phyloP scores from a whole-genome alignment of 2,888 invertebrate genomes.

The Stenodema calcarata region DNA sequence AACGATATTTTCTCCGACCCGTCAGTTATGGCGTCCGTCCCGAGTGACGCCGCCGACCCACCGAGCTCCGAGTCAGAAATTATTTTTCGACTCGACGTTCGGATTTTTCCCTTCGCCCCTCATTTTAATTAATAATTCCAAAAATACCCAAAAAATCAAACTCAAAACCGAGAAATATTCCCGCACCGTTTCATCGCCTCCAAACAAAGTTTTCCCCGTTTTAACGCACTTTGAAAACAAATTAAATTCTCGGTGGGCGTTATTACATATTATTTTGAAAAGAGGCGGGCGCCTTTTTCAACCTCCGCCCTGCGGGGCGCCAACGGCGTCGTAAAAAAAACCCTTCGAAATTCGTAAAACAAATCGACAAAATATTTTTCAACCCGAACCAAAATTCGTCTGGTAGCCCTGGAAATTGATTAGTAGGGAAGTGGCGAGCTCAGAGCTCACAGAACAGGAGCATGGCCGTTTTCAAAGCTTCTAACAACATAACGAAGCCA shows the following conservation, averaged over 20 bases:
- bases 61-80: background rate
- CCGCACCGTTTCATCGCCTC: background rate
- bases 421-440: background rate
- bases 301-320: slow-evolving; percentile 22
- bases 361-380: background rate
- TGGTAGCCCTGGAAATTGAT: background rate
- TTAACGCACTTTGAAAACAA: background rate
- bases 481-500: background rate
- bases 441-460: background rate
- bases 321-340: slow-evolving; percentile 16
- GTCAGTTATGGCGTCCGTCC: slow-evolving; percentile 51
- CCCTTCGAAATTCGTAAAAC: background rate
- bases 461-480: slow-evolving; percentile 39
- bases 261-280: slow-evolving; percentile 51
- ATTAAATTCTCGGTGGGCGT: slow-evolving; percentile 19
- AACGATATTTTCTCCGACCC: slow-evolving; percentile 13
- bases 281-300: slow-evolving; percentile 25
- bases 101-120: background rate
- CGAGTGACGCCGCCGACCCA: slow-evolving; percentile 44
- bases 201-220: background rate
- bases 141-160: background rate
- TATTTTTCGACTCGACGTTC: background rate
- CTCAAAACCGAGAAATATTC: background rate
- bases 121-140: background rate
- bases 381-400: background rate